Evolutionary conservation across 2,888 invertebrate species (phyloP).

Genomic region (Desoria tigrina): DNA sequence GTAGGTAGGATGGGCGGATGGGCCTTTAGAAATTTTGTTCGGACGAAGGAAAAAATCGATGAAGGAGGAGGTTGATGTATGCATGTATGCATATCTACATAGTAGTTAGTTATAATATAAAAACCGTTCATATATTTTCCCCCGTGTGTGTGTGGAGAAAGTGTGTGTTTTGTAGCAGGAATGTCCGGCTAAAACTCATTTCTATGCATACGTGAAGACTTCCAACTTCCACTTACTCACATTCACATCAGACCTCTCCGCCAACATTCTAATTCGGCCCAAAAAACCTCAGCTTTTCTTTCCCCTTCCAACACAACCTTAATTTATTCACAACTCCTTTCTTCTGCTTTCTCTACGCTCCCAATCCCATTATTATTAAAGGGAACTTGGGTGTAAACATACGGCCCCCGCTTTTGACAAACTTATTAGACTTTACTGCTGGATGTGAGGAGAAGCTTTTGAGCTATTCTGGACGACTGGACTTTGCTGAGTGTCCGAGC

Average conservation of each 20-base stretch:
- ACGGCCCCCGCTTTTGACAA: too few relatives aligned
- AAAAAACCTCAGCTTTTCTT: conserved; percentile 8
- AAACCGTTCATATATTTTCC: conserved; percentile 7
- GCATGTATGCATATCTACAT: conserved; percentile 15
- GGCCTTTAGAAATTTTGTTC: conserved; percentile 31
- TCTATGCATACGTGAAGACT: conserved; percentile 37
- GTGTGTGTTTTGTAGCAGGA: conserved; percentile 5
- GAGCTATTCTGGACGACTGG: too few relatives aligned
- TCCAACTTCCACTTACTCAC: conserved; percentile 15
- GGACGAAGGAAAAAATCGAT: conserved; percentile 36
- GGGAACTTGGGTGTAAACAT: neutral
- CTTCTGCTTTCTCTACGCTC: conserved; percentile 5
- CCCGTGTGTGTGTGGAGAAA: neutral
- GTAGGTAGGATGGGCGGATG: neutral
- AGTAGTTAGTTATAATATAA: conserved; percentile 4
- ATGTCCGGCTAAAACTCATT: conserved; percentile 38
- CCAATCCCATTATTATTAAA: conserved; percentile 5
- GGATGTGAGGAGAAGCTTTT: too few relatives aligned
- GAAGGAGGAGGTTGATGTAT: conserved; percentile 38
- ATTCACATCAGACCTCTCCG: neutral
- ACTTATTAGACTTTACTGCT: too few relatives aligned
- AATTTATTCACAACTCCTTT: conserved; percentile 17
- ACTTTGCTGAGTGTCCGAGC: too few relatives aligned
- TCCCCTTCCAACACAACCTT: conserved; percentile 16
- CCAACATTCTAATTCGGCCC: conserved; percentile 7